Evolutionary conservation across 2,888 invertebrate genomes (phyloP), one percentile per base, ranked within the genome.

Genomic region (Stegophylla sp.): DNA sequence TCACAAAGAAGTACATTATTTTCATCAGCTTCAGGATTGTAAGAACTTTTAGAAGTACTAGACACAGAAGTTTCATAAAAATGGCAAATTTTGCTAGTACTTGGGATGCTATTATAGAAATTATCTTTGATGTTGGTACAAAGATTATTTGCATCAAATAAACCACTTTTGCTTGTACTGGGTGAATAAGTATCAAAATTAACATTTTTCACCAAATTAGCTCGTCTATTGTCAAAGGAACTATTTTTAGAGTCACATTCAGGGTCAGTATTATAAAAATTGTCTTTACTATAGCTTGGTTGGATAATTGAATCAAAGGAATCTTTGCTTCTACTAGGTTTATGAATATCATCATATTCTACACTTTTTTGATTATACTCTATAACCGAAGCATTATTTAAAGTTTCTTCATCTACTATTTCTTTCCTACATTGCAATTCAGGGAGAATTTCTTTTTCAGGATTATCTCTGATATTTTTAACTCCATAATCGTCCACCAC

Each of bases 1-100:
- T 94, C 94, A 86, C 96, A 96, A 15, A 95, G 87, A 84, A 94
- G 87, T 77, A 93, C 93, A 53, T 75, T 75, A 48, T 41, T 79
- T 15, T 48, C 20, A 45, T 79, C 71, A 20, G 63, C 7, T n/a
- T 82, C 81, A 13, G 53, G 13, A 9, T 69, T 69, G 12, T n/a
- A n/a, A n/a, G n/a, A n/a, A n/a, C n/a, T n/a, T n/a, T n/a, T n/a
- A n/a, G n/a, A n/a, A n/a, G n/a, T n/a, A n/a, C n/a, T n/a, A n/a
- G n/a, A n/a, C n/a, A n/a, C n/a, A n/a, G n/a, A n/a, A n/a, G n/a
- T n/a, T n/a, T n/a, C n/a, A n/a, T 48, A 67, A 20, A 4, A 45
- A 69, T 7, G 34, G 34, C 26, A 67, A 1, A 13, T 56, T 26
- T 67, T n/a, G n/a, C 23, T 76, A 26, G 56, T 43, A 59, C 43